These are phyloP conservation scores for Rhorus exstirpatorius DNA, from an alignment of 2,888 invertebrate species.

Conservation along the genomic window DNA sequence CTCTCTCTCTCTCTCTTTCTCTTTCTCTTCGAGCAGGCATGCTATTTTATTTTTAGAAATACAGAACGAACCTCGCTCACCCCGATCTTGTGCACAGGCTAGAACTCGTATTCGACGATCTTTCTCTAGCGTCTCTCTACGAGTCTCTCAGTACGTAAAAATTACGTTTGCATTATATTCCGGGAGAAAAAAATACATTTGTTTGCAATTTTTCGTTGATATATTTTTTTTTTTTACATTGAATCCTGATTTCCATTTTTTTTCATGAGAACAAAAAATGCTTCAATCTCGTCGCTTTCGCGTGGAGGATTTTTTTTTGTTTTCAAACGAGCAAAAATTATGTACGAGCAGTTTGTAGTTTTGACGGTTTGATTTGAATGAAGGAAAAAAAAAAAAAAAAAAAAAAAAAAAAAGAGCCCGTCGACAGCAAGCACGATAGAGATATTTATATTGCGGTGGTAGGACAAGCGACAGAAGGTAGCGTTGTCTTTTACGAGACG, in stretches of 20 bases:
- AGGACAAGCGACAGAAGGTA: constrained; percentile 12
- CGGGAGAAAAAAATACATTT: too few species aligned
- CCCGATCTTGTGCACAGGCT: constrained; percentile 37
- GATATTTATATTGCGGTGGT: constrained; percentile 14
- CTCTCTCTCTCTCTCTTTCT: constrained; percentile 6
- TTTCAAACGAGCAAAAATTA: background rate
- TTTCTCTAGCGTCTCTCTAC: constrained; percentile 21
- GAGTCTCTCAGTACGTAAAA: too few species aligned
- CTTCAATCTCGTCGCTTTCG: too few species aligned
- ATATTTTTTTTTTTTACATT: too few species aligned
- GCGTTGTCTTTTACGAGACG: constrained; percentile 23
- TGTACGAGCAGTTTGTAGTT: background rate
- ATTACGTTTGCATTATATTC: too few species aligned
- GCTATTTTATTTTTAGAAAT: constrained; percentile 67
- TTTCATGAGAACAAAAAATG: too few species aligned
- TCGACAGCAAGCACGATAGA: constrained; percentile 37
- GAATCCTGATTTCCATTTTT: too few species aligned
- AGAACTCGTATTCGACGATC: constrained; percentile 47
- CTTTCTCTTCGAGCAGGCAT: too few species aligned
- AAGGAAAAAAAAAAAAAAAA: constrained; percentile 12
- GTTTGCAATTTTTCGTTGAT: too few species aligned
- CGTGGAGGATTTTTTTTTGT: too few species aligned
- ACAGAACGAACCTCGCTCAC: constrained; percentile 56
- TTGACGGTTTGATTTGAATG: background rate
- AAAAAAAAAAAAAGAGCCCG: constrained; percentile 2